Evolutionary conservation across 2,797 vertebrate species (phyloP).

Genomic region (Lagorchestes hirsutus): DNA sequence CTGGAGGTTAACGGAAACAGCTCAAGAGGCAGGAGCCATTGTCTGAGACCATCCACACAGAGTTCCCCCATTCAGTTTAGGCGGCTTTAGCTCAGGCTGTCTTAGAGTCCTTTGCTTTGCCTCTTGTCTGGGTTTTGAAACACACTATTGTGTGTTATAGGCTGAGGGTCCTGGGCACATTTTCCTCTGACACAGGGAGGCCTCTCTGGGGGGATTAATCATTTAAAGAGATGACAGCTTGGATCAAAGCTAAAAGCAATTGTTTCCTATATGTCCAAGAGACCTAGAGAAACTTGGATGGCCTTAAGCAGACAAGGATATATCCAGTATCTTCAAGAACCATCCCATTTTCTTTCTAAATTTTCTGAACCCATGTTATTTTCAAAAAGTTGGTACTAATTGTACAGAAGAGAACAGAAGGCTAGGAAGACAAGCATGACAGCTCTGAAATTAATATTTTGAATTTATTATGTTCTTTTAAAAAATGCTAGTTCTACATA

Average conservation of each 20-base stretch:
- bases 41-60: rapidly evolving
- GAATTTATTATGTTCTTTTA: not conserved
- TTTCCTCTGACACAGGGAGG: not conserved
- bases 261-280: not conserved
- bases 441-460: not conserved
- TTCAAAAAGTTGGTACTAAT: not conserved
- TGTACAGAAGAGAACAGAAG: not conserved
- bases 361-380: not conserved
- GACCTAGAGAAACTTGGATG: not conserved
- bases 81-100: not conserved
- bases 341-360: not conserved
- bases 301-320: not conserved
- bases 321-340: not conserved
- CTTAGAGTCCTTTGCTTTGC: not conserved
- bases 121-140: not conserved
- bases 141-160: not conserved
- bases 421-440: not conserved
- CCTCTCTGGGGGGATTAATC: not conserved
- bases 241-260: not conserved
- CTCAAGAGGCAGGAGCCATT: rapidly evolving
- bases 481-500: not conserved
- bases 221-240: not conserved
- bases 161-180: not conserved
- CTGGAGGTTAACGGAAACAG: rapidly evolving
- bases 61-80: not conserved